Conservation (phyloP, 1,140 invertebrate genomes). For the Bicyclus anynana region DNA sequence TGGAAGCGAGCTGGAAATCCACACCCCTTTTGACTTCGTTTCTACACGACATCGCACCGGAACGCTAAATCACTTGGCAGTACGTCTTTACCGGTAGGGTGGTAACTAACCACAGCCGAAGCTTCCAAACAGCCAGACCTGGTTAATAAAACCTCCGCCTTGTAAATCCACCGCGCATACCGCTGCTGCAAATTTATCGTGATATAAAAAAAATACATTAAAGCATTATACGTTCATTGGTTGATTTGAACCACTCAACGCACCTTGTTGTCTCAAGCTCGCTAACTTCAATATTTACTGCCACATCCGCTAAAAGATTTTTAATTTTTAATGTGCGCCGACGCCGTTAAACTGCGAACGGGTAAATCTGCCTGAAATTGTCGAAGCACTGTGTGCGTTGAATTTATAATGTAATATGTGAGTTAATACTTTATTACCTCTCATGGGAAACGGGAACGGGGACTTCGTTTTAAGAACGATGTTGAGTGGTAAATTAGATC, state of each 20-base stretch:
- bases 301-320: constrained; percentile 28
- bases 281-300: constrained; percentile 35
- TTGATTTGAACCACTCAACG: constrained; percentile 4
- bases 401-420: constrained; percentile 21
- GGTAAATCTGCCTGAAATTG: constrained; percentile 18
- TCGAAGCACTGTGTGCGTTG: constrained; percentile 21
- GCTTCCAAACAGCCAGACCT: no score
- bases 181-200: no score
- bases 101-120: no score
- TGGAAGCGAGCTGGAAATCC: no score
- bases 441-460: not conserved
- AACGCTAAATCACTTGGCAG: no score
- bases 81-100: no score
- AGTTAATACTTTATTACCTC: constrained; percentile 2
- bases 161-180: no score
- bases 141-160: no score
- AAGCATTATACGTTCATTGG: not conserved
- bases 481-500: no score
- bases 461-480: no score
- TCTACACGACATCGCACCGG: no score
- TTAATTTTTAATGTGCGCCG: constrained; percentile 36
- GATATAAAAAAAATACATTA: not conserved
- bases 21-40: no score
- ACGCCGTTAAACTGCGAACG: constrained; percentile 21
- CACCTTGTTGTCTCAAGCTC: constrained; percentile 16